Evolutionary conservation across 2,797 vertebrate genomes (phyloP).

Genomic region (Babyrousa celebensis): DNA sequence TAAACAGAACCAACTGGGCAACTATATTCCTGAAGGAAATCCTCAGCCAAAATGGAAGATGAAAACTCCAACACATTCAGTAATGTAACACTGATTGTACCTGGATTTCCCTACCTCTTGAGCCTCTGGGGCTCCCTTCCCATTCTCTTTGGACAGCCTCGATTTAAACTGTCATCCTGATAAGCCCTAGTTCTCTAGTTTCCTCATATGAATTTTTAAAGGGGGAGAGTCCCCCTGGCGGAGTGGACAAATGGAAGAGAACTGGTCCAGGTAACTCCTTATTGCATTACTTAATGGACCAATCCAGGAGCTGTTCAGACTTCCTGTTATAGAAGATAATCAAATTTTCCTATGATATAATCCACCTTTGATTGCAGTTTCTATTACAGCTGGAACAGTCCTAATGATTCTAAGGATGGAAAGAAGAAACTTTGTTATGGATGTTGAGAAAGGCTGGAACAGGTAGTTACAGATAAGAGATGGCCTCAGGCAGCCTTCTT

Average conservation of each 20-base stretch:
- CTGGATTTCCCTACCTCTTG: background rate
- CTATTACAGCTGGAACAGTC: background rate
- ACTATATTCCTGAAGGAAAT: constrained; percentile 35
- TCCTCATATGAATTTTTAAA: background rate
- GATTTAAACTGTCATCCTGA: background rate
- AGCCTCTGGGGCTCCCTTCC: background rate
- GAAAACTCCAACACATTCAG: background rate
- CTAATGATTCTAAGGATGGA: background rate
- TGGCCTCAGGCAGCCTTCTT: background rate
- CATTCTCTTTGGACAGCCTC: background rate
- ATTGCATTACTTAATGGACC: background rate
- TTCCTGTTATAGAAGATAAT: background rate
- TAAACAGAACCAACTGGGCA: constrained; percentile 74
- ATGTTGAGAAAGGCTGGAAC: background rate
- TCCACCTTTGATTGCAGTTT: background rate
- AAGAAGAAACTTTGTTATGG: background rate
- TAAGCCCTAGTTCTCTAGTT: background rate
- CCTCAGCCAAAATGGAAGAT: background rate
- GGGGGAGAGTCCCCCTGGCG: background rate
- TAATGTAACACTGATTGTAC: background rate
- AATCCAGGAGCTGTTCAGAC: constrained; percentile 4
- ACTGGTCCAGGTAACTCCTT: background rate
- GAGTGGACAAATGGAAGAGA: background rate
- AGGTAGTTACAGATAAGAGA: background rate
- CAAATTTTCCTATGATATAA: constrained; percentile 7